Base-by-base conservation (phyloP, 2,797 vertebrate species). In the Lacerta viridis region DNA sequence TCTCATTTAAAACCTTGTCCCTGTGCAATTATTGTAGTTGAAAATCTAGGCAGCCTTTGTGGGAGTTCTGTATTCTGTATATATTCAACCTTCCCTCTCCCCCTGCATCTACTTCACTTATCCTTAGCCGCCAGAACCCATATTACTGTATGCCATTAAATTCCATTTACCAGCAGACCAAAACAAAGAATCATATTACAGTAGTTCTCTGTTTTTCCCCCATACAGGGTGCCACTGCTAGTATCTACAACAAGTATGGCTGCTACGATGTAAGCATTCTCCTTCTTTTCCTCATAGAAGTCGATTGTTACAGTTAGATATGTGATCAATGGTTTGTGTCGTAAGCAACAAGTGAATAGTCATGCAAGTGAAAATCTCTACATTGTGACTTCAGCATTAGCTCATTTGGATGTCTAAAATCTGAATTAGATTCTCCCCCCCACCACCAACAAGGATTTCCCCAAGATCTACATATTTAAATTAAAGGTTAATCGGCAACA, bases 191-290 rank as follows among this genome's bases (percentile, higher is more conserved):
- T 93, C 87, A 92, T 92, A 90, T 79, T 90, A 33, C 33, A 33
- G 33, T 33, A 4, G 0, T 66, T 55, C 84, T 91, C 27, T 46
- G n/a, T 89, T 92, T 55, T 55, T 55, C 11, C 29, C 41, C 77
- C 8, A 74, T 61, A 64, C 93, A 95, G 88, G 95, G 94, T 64
- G 94, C 94, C 79, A 91, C 93, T 91, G 79, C 90, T 77, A 71
- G 20, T 64, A 1, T 39, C 18, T 96, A 96, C 2, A 15, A 89
- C 66, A 89, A 79, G 85, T 69, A 93, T 0, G 94, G 91, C 78
- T 96, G 95, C 33, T 11, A 1, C 82, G 92, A 93, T 72, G 95
- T 96, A 94, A 96, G 95, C 68, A 29, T 0, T 83, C 7, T 80
- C 69, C 75, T 90, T 55, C 50, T 55, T 55, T 55, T 1, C 50